Evolutionary conservation across 2,113 vertebrate genomes (phyloP).

Genomic region (Microcebus griseorufus): DNA sequence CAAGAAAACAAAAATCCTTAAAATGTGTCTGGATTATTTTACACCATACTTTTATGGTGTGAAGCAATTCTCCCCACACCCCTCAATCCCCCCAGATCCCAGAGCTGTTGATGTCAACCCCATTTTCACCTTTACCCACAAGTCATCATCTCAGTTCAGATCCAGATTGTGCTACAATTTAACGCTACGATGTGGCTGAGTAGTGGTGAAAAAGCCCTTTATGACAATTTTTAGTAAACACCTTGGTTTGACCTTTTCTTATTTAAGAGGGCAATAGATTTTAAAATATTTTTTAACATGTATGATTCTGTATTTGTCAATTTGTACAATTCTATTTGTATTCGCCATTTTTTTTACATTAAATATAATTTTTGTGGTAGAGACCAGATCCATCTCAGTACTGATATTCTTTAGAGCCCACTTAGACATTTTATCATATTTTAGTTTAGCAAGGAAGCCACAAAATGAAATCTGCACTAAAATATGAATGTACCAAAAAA

Average conservation of each 20-base stretch:
- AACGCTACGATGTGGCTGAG: accelerated
- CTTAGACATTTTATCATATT: neutral
- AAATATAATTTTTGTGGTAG: neutral
- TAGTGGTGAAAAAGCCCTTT: neutral
- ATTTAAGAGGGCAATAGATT: neutral
- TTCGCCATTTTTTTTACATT: neutral
- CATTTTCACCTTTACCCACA: neutral
- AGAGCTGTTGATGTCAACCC: neutral
- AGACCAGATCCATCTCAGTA: neutral
- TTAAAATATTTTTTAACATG: neutral
- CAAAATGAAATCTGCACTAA: neutral
- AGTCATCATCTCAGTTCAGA: neutral
- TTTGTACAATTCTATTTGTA: neutral
- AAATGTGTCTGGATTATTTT: constrained; percentile 57
- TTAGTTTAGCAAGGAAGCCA: neutral
- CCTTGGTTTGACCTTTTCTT: neutral
- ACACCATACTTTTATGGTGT: constrained; percentile 61
- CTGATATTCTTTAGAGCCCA: neutral
- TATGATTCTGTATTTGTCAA: neutral
- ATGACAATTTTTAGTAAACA: neutral
- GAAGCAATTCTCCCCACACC: constrained; percentile 58
- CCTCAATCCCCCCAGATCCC: neutral
- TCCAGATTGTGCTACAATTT: neutral
- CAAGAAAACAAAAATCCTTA: neutral
- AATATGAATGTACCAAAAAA: neutral